Percentiles rank a stretch among this genome's conserved stretches.
Conservation (phyloP, 2,888 invertebrate genomes). For the Gnatocerus cornutus region DNA sequence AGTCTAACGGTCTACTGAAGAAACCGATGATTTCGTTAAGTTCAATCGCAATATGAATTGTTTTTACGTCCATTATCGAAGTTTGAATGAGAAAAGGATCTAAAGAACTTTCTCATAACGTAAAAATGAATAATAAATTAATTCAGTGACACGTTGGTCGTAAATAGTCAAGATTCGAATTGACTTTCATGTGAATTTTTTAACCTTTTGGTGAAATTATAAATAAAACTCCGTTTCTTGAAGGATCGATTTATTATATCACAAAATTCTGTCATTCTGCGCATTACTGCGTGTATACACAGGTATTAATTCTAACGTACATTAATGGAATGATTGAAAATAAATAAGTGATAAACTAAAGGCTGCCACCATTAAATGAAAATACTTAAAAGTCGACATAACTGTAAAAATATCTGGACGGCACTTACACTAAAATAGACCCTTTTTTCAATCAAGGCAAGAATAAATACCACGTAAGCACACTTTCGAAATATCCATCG, state of each 20-base stretch:
- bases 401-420: slow-evolving; percentile 39
- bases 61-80: no score
- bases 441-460: slow-evolving; percentile 26
- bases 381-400: slow-evolving; percentile 26
- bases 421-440: slow-evolving; percentile 26
- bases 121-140: no score
- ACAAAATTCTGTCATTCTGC: slow-evolving; percentile 42
- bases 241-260: slow-evolving; percentile 36
- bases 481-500: slow-evolving; percentile 9
- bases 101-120: no score
- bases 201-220: background rate
- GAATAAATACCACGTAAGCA: slow-evolving; percentile 32
- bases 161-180: no score
- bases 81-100: no score
- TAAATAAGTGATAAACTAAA: slow-evolving; percentile 36
- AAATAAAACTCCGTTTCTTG: slow-evolving; percentile 2
- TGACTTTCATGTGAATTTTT: no score
- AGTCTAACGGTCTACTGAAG: no score
- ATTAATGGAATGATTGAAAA: slow-evolving; percentile 40
- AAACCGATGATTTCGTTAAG: no score
- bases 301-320: slow-evolving; percentile 14
- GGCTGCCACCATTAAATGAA: slow-evolving; percentile 38
- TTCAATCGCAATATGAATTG: no score
- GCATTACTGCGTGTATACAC: slow-evolving; percentile 23
- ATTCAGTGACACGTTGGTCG: no score